A percentile compares a stretch with the other conserved stretches of the same genome.
These are phyloP conservation scores for Diacarnus erythraeanus DNA, from an alignment of 37 sponge, comb jelly and placozoan species.

Conservation along the genomic window DNA sequence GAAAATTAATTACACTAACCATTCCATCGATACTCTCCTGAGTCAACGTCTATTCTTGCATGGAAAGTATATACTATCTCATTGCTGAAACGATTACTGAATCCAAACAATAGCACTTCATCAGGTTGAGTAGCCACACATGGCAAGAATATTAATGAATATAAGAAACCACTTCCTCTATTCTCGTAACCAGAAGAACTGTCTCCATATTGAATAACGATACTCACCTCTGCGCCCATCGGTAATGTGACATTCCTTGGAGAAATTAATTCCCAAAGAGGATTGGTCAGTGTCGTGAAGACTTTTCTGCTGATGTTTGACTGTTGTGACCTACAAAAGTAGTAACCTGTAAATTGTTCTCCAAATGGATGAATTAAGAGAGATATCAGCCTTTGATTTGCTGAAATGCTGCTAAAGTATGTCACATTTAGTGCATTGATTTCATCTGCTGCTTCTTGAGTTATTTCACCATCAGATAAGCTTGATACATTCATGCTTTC, in stretches of 20 bases:
- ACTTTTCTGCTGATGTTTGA: background rate
- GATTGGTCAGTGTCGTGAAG: background rate
- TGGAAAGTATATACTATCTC: background rate
- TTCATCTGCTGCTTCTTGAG: too few relatives aligned
- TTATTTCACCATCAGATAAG: background rate
- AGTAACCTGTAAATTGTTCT: background rate
- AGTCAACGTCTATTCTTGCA: background rate
- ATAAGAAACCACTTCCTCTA: background rate
- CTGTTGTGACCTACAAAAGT: background rate
- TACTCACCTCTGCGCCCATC: background rate
- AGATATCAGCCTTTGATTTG: background rate
- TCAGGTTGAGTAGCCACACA: background rate
- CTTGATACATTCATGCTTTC: background rate
- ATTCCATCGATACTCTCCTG: background rate
- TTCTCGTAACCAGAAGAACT: background rate
- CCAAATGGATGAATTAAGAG: background rate
- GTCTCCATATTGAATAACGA: background rate
- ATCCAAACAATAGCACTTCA: background rate
- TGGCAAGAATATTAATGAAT: background rate
- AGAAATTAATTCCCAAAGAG: background rate
- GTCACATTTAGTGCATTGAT: background rate
- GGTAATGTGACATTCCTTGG: background rate
- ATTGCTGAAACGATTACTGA: background rate
- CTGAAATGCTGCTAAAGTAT: background rate
- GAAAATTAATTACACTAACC: too few relatives aligned